These are phyloP conservation scores for Chymomyza fuscimana DNA, from an alignment of 2,888 invertebrate species.

Conservation along the genomic window DNA sequence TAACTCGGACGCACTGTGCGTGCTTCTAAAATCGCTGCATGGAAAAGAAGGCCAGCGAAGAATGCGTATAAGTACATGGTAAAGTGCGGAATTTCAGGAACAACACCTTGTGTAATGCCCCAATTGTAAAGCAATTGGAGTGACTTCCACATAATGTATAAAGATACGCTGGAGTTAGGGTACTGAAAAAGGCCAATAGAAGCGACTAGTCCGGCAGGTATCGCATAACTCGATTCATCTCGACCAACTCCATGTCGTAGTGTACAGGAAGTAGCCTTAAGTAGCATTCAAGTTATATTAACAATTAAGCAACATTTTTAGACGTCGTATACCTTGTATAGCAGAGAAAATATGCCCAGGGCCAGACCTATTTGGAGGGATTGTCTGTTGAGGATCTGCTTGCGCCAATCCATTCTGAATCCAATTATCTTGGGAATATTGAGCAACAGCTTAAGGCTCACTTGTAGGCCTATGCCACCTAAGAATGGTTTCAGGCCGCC, in stretches of 20 bases:
- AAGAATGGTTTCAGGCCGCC: constrained; percentile 82
- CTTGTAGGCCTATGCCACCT: constrained; percentile 83
- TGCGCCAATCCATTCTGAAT: constrained; percentile 81
- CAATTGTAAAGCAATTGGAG: constrained; percentile 87
- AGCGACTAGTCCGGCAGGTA: constrained; percentile 86
- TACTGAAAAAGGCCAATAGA: constrained; percentile 86
- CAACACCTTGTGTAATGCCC: constrained; percentile 83
- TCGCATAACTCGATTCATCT: constrained; percentile 83
- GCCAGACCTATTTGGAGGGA: constrained; percentile 84
- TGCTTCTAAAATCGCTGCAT: constrained; percentile 88
- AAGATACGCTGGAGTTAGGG: constrained; percentile 86
- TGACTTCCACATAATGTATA: constrained; percentile 90
- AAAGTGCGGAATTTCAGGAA: constrained; percentile 86
- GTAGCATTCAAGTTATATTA: background rate
- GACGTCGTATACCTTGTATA: constrained; percentile 82
- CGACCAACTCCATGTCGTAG: constrained; percentile 82
- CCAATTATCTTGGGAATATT: constrained; percentile 81
- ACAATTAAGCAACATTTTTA: background rate
- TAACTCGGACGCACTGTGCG: constrained; percentile 88
- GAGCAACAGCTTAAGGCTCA: constrained; percentile 82
- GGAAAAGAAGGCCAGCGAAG: constrained; percentile 87
- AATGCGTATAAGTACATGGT: constrained; percentile 84
- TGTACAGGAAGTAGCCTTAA: constrained; percentile 83
- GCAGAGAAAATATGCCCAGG: constrained; percentile 84
- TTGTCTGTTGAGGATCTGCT: constrained; percentile 81